Base-by-base conservation (phyloP, 92 coral and sea anemone species). In the Pocillopora grandis region DNA sequence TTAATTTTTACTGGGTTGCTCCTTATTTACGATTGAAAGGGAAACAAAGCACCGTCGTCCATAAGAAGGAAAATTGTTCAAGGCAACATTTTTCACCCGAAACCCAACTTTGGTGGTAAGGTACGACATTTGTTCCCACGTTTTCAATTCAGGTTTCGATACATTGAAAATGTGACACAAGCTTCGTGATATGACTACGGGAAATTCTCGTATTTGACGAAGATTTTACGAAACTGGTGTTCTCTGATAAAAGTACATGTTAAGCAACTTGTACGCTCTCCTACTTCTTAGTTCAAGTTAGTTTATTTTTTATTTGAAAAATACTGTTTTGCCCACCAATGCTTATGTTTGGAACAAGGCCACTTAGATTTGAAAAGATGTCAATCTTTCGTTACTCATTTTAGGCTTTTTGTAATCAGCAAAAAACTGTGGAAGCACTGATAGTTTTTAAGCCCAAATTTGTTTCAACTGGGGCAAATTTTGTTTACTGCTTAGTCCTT, bases 401-500 rank as follows among this genome's bases (percentile, higher is more conserved):
- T 13, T 68, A 12, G 55, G 12, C 27, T 68, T 11, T 69, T 69
- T 69, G 74, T 70, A 15, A 70, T 16, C 73, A n/a, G 73, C 18
- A 68, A 68, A 68, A 33, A 13, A 42, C 37, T 27, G 48, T 11
- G 52, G 4, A 5, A 31, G 37, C 13, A 52, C 73, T 4, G 73
- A 69, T 31, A 19, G 36, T 8, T 60, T 76, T 17, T 17, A 19
- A 77, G 58, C 37, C 81, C 7, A 48, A 49, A 7, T 9, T 1
- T 9, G 73, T 78, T 18, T 12, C 62, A 48, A 49, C 7, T 15
- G 56, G 2, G 62, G 66, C 79, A 62, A 27, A 82, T 59, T 61
- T 82, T 82, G 72, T 83, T 83, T 83, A 83, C 72, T 83, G 48
- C 76, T 55, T 52, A 52, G 17, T 56, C 10, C 17, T 80, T 10